phyloP scores from a whole-genome alignment of 2,113 vertebrate genomes.

The Chloroceryle aenea region DNA sequence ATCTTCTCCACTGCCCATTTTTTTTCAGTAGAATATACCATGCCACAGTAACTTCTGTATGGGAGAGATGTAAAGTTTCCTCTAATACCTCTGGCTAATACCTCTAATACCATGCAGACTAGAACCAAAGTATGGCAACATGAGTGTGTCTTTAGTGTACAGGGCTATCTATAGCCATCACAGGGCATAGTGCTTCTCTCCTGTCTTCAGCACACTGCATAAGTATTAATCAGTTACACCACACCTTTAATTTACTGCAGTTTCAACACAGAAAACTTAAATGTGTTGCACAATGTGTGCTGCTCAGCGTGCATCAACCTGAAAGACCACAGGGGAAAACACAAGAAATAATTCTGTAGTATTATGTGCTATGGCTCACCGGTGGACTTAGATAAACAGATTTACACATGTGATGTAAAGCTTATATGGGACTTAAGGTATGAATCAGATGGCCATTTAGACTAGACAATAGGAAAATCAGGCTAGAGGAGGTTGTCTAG shows the following conservation, averaged over 20 bases:
- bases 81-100: background rate
- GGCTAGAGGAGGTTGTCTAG: background rate
- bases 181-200: background rate
- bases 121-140: background rate
- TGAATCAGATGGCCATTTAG: background rate
- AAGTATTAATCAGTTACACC: background rate
- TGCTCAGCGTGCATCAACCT: conserved; percentile 18
- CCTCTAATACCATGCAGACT: background rate
- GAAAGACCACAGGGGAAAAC: conserved; percentile 17
- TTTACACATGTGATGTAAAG: background rate
- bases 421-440: background rate
- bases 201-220: background rate
- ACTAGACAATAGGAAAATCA: background rate
- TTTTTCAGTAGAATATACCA: background rate
- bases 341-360: background rate
- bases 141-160: rapidly evolving
- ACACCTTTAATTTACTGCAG: background rate
- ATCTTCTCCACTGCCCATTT: background rate
- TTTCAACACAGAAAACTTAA: background rate
- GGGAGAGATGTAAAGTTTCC: background rate
- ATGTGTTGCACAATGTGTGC: rapidly evolving
- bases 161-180: background rate
- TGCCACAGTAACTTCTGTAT: background rate
- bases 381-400: background rate
- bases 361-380: background rate